phyloP scores from a whole-genome alignment of 2,113 vertebrate species.

The Dunckerocampus dactyliophorus region DNA sequence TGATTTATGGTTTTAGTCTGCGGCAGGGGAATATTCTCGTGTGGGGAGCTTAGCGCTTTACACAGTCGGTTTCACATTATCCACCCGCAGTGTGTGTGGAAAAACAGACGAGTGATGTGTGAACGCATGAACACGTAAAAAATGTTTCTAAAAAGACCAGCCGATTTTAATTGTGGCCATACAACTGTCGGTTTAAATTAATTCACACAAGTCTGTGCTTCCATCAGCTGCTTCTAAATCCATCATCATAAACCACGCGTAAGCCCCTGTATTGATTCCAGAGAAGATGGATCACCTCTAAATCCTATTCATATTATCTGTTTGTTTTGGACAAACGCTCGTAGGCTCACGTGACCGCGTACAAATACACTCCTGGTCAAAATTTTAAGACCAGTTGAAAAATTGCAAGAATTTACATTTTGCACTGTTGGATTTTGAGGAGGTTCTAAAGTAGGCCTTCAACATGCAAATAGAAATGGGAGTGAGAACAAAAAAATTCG shows the following conservation, averaged over 20 bases:
- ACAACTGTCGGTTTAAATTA: too few species aligned
- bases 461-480: neutral
- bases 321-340: conserved; percentile 29
- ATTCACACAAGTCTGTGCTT: neutral
- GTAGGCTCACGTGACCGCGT: neutral
- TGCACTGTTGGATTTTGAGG: too few species aligned
- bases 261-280: conserved; percentile 40
- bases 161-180: neutral
- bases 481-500: neutral
- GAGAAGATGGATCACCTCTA: conserved; percentile 23
- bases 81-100: conserved; percentile 10
- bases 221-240: conserved; percentile 31
- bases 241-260: conserved; percentile 34
- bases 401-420: too few species aligned
- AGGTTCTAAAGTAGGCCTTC: too few species aligned
- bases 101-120: neutral
- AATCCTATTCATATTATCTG: conserved; percentile 41
- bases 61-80: conserved; percentile 19
- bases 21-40: conserved; percentile 6
- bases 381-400: too few species aligned
- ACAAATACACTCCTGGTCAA: neutral
- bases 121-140: neutral
- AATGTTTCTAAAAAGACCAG: neutral
- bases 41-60: conserved; percentile 13
- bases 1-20: conserved; percentile 32